Evolutionary conservation across 2,888 invertebrate genomes (phyloP), one percentile per base, ranked within the genome.

Genomic region (Caenorhabditis wallacei): DNA sequence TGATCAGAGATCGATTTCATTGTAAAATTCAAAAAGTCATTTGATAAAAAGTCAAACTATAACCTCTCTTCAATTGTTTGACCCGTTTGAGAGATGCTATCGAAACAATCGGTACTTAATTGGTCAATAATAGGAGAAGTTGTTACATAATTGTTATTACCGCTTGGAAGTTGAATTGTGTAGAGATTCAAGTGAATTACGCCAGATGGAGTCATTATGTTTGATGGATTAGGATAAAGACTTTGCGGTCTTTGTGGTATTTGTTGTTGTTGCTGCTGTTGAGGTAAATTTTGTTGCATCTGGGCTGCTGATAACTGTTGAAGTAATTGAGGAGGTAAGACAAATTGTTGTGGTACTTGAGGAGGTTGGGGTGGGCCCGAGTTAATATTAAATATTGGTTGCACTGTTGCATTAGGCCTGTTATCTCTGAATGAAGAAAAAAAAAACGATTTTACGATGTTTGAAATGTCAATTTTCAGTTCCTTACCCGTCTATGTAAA

Each of bases 311-410:
- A 18, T n/a, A 61, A 10, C n/a, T 61, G 46, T 57, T 71, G 59
- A 2, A 69, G 11, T 24, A 79, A 63, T 24, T 79, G 71, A 10
- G 61, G 57, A 7, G 78, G 69, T 11, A 69, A 4, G 0, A 78
- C 11, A 30, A 69, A 35, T n/a, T 78, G 78, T 8, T 68, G 59
- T 7, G 51, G 61, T 3, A 57, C n/a, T 20, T 35, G 75, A n/a
- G 48, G 68, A 11, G 59, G 18, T 13, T 10, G 24, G 3, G 70
- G 40, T 0, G 72, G 53, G 16, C 61, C 71, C 3, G 80, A 48
- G 43, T 80, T 71, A 18, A 80, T 80, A 22, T 80, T 80, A 20
- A 80, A 80, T 7, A 80, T 80, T 30, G 80, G 80, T 46, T 80
- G 80, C 64, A 72, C 72, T 30, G 72, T 0, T 5, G 71, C 13